Evolutionary conservation across 2,113 vertebrate species (phyloP), one percentile per base, ranked within the genome.

Genomic region (Mormyrus iriodes): DNA sequence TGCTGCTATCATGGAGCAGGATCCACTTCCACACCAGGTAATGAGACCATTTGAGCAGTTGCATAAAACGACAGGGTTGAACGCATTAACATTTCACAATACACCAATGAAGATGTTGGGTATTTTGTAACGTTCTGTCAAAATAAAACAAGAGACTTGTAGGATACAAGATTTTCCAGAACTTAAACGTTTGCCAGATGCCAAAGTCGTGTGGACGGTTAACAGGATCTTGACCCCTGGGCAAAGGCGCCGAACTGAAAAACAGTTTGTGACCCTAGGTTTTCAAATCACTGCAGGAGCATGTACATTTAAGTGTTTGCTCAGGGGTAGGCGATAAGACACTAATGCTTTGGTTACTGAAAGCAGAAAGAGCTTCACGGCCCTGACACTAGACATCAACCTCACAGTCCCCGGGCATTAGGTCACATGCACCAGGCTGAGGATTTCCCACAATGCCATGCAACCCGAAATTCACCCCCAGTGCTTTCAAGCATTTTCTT

Each of bases 1-100:
- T 21, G 51, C 49, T 39, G 85, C 31, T 86, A 55, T 86, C 86
- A 92, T 90, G 83, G 52, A 90, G 3, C 24, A 1, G 24, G 58
- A 89, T 46, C 84, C 51, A 53, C 27, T 53, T 31, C 85, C 49
- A 27, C 27, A 27, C 0, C 85, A 53, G 15, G 55, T 86, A 86
- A 86, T 48, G 27, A 86, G 85, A 53, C 51, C 15, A 51, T 31
- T 39, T 53, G 31, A 2, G 7, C 51, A 17, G 24, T 15, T 51
- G 12, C 51, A 35, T 86, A 8, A 53, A 86, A 55, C 15, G n/a
- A 35, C 51, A 53, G 44, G 1, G 27, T 51, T 17, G 31, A 85
- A 49, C 83, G 31, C 83, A n/a, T 48, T 85, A 27, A 42, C 48
- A 51, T n/a, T 85, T 27, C 44, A 46, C 10, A 51, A 85, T 48